Conservation (phyloP, 2,113 vertebrate species). For the Protomyctophum bolini region DNA sequence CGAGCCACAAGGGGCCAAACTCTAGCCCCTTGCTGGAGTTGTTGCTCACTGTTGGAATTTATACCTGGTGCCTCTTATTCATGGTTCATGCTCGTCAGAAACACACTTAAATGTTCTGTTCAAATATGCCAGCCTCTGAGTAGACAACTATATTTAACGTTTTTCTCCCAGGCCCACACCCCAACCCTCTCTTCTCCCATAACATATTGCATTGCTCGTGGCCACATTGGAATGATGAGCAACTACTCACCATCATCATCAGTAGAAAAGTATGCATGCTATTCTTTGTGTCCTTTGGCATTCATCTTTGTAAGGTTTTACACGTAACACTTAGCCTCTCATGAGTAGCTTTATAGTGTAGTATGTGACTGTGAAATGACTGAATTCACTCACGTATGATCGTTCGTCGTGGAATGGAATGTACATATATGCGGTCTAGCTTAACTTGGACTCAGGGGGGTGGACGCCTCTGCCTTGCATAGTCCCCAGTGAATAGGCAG, state of each 20-base stretch:
- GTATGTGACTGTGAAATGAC: too few species aligned
- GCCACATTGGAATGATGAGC: slow-evolving; percentile 9
- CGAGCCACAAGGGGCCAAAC: slow-evolving; percentile 54
- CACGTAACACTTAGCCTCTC: not conserved
- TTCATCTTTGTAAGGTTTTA: not conserved
- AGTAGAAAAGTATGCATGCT: not conserved
- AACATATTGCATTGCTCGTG: not conserved
- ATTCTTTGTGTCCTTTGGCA: slow-evolving; percentile 14
- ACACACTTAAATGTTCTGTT: slow-evolving; percentile 43
- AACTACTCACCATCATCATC: slow-evolving; percentile 6
- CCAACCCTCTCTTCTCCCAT: slow-evolving; percentile 6
- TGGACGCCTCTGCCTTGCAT: too few species aligned
- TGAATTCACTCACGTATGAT: too few species aligned
- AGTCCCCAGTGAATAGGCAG: too few species aligned
- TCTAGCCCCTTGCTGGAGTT: slow-evolving; percentile 15
- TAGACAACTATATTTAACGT: slow-evolving; percentile 46
- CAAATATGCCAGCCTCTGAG: slow-evolving; percentile 42
- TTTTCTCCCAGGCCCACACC: not conserved
- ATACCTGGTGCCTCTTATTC: slow-evolving; percentile 63
- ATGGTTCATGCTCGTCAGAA: slow-evolving; percentile 39
- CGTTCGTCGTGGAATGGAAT: too few species aligned
- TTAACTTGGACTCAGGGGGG: too few species aligned
- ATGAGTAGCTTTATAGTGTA: too few species aligned
- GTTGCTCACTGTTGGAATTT: slow-evolving; percentile 34
- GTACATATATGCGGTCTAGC: too few species aligned